Evolutionary conservation across 2,797 vertebrate species (phyloP), one percentile per base, ranked within the genome.

Genomic region (Chelon labrosus): DNA sequence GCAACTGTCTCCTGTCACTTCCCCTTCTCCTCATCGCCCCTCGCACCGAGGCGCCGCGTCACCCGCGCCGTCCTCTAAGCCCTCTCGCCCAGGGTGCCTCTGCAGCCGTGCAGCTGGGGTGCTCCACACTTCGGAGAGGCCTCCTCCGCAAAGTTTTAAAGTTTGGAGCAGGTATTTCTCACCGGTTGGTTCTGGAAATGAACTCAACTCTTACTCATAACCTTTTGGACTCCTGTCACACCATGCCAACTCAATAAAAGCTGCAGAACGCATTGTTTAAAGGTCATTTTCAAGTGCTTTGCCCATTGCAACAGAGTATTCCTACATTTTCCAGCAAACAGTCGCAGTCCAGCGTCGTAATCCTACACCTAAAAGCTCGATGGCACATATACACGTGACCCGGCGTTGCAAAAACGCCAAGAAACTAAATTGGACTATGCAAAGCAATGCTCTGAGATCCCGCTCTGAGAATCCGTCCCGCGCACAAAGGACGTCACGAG

Each of bases 1-100:
- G 91, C 85, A 90, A 94, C 92, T 90, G 91, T 93, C 90, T 90
- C 65, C 90, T 92, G 91, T 94, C 94, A 93, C 88, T 91, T 90
- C 84, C 74, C 68, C 73, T 89, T 44, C 79, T 70, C 77, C 70
- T 87, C 83, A 53, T 7, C 46, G 61, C 58, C 63, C 73, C 56
- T 75, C 47, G 35, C 13, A 16, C 68, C 27, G 39, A 65, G 50
- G 71, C 41, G 20, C 69, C 0, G 65, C 49, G 52, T 80, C 89
- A 70, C 72, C 79, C 71, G 31, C 38, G 31, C 65, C 53, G 64
- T 82, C 79, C 85, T 85, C n/a, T 65, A 27, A 82, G 52, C 77
- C 72, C 75, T 54, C 71, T 80, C 50, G 64, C 84, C 78, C 63
- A 71, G 72, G 65, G 75, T 80, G 73, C 82, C 73, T 73, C 70